These are phyloP conservation scores for Dasysyrphus albostriatus DNA, from an alignment of 2,888 invertebrate genomes.

Conservation along the genomic window DNA sequence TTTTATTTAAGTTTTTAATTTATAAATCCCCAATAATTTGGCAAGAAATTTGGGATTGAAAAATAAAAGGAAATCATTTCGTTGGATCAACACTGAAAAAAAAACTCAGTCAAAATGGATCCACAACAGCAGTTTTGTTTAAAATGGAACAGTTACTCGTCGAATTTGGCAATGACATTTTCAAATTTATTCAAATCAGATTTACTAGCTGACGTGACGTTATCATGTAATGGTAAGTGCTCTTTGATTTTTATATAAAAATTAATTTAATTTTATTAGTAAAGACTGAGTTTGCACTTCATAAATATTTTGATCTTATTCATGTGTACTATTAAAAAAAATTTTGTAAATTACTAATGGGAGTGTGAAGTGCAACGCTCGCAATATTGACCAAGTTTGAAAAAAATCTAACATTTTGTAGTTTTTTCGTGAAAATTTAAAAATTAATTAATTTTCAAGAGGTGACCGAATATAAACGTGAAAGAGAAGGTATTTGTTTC, in stretches of 20 bases:
- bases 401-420: too few species aligned
- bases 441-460: too few species aligned
- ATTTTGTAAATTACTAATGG: too few species aligned
- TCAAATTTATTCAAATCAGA: constrained; percentile 97
- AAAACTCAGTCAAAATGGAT: constrained; percentile 88
- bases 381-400: too few species aligned
- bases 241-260: neutral
- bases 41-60: constrained; percentile 31
- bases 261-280: neutral
- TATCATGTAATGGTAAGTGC: constrained; percentile 95
- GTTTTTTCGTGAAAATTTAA: too few species aligned
- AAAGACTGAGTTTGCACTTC: too few species aligned
- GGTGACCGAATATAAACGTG: too few species aligned
- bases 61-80: constrained; percentile 10
- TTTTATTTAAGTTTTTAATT: constrained; percentile 17
- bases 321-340: too few species aligned
- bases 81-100: constrained; percentile 48
- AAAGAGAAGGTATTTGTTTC: too few species aligned
- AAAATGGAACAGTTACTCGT: constrained; percentile 98
- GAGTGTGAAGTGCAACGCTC: too few species aligned
- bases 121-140: constrained; percentile 97
- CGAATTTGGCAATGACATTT: constrained; percentile 95
- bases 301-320: too few species aligned
- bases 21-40: constrained; percentile 31
- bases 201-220: constrained; percentile 95